Evolutionary conservation across 2,113 vertebrate species (phyloP), one percentile per base, ranked within the genome.

Genomic region (Jaculus jaculus): DNA sequence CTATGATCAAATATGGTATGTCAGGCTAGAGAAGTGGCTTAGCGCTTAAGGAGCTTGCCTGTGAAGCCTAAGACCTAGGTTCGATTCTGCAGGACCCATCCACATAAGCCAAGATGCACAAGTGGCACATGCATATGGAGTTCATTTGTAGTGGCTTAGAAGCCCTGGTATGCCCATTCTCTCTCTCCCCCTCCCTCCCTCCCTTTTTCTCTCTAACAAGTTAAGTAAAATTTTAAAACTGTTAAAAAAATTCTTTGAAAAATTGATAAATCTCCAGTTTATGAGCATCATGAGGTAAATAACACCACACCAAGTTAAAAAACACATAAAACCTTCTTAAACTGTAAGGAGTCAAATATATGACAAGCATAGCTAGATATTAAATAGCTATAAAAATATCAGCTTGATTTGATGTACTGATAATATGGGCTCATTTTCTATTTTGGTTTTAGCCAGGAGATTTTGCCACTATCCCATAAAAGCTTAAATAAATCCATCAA

Each of bases 371-470:
- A 37, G 30, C 34, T 79, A 91, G 85, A 82, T 83, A 87, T 26
- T 10, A 13, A 69, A 72, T 3, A 90, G 34, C 30, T 78, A 72
- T 79, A 92, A 93, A 96, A 87, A 68, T 65, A 61, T 51, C 54
- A 71, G 7, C 18, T 84, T 78, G 65, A 94, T 42, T 94, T 80
- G 83, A 75, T 30, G 5, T 10, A 93, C 51, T 79, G 34, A 51
- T 84, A 90, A 73, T 63, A 80, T 32, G 26, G 54, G 23, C 9
- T 80, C 58, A 78, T 90, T 86, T 89, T 69, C 65, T 54, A 66
- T 95, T 89, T 91, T 89, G n/a, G 47, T 71, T 91, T 93, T 47
- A 92, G 92, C 28, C 72, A 90, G 69, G 61, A 47, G 81, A 87
- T 85, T 75, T 87, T 84, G 92, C 32, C 88, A 89, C 63, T 7